Evolutionary conservation across 2,888 invertebrate species (phyloP).

Genomic region (Seira musarum): DNA sequence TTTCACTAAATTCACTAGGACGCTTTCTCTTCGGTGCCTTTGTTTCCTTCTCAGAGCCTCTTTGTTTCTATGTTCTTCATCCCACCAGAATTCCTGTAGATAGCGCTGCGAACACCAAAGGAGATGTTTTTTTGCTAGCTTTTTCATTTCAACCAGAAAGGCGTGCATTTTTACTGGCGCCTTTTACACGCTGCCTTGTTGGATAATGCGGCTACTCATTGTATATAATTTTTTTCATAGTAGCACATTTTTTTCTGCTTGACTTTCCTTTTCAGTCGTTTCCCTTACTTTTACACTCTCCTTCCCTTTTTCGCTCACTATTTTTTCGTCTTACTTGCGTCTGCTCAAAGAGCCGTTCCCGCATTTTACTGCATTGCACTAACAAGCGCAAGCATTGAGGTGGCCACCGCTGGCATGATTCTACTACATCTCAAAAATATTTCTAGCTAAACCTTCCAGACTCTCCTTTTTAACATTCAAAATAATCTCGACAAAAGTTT

Average conservation of each 20-base stretch:
- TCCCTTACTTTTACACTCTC: slow-evolving; percentile 29
- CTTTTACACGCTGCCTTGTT: slow-evolving; percentile 16
- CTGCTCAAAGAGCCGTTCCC: slow-evolving; percentile 66
- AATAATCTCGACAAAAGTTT: slow-evolving; percentile 7
- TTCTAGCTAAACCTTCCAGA: slow-evolving; percentile 12
- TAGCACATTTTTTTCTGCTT: slow-evolving; percentile 18
- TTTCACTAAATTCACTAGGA: background rate
- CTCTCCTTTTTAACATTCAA: slow-evolving; percentile 11
- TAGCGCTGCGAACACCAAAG: background rate
- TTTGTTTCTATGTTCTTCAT: background rate
- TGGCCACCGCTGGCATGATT: slow-evolving; percentile 42
- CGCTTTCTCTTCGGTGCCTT: slow-evolving; percentile 6
- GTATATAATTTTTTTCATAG: slow-evolving; percentile 17
- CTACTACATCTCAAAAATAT: slow-evolving; percentile 11
- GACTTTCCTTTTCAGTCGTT: slow-evolving; percentile 19
- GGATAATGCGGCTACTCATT: slow-evolving; percentile 17
- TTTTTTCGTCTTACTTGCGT: slow-evolving; percentile 56
- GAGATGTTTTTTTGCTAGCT: background rate
- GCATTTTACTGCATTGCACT: slow-evolving; percentile 69
- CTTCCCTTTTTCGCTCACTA: slow-evolving; percentile 20
- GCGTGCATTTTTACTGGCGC: background rate
- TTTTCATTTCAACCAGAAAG: background rate
- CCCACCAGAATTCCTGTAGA: slow-evolving; percentile 3
- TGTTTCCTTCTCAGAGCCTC: background rate
- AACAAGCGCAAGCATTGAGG: slow-evolving; percentile 62